A percentile compares a stretch with the other conserved stretches of the same genome.
Evolutionary conservation across 2,113 vertebrate species (phyloP).

Genomic region (Zapornia atra): DNA sequence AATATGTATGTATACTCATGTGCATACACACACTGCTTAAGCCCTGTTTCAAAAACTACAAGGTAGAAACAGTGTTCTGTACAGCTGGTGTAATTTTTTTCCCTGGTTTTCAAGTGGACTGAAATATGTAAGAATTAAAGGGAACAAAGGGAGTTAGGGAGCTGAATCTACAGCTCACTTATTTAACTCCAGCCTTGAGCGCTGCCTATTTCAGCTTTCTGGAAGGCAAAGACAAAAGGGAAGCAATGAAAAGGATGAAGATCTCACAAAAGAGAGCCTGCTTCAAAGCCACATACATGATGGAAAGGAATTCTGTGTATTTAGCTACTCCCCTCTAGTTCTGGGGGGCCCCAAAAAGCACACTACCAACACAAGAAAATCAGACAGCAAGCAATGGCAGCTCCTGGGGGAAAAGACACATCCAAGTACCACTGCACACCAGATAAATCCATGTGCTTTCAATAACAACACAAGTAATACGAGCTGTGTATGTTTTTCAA

Average conservation of each 20-base stretch:
- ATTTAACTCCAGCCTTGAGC: not conserved
- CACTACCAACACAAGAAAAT: not conserved
- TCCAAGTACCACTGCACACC: not conserved
- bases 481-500: not conserved
- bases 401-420: not conserved
- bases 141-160: not conserved
- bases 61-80: not conserved
- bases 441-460: not conserved
- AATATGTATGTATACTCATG: rapidly evolving
- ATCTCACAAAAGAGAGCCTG: not conserved
- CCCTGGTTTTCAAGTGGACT: not conserved
- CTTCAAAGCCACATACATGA: not conserved
- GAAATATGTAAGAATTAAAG: not conserved
- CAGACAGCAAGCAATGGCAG: not conserved
- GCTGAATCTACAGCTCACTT: rapidly evolving
- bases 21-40: no score
- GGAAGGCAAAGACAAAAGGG: not conserved
- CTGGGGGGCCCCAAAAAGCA: not conserved
- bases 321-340: not conserved
- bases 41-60: not conserved
- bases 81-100: not conserved
- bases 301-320: not conserved
- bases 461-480: not conserved
- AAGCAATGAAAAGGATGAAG: not conserved
- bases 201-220: not conserved